Evolutionary conservation across 2,797 vertebrate genomes (phyloP).

Genomic region (Xenops minutus): DNA sequence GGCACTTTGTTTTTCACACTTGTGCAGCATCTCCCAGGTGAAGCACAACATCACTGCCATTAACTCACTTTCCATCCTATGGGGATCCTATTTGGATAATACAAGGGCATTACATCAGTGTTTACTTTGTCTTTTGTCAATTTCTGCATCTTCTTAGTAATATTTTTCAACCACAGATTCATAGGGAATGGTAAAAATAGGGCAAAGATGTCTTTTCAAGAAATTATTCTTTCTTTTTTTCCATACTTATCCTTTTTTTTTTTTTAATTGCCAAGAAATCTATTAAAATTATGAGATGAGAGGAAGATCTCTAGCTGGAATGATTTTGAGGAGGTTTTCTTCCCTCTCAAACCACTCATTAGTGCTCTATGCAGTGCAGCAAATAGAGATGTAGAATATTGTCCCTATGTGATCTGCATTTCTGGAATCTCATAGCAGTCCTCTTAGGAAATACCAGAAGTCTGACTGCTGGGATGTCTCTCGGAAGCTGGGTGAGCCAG

Average conservation of each 20-base stretch:
- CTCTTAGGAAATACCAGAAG: neutral
- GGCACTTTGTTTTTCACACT: neutral
- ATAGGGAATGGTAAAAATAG: neutral
- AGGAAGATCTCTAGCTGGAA: neutral
- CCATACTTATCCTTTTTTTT: neutral
- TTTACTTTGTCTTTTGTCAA: neutral
- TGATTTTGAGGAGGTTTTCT: neutral
- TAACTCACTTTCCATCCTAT: neutral
- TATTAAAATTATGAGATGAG: neutral
- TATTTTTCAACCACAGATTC: neutral
- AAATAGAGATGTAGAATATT: neutral
- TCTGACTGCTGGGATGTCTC: neutral
- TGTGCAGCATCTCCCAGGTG: neutral
- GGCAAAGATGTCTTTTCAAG: neutral
- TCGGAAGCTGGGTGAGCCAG: neutral
- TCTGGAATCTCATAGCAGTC: neutral
- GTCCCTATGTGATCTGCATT: neutral
- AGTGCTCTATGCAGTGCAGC: neutral
- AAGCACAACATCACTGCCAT: neutral
- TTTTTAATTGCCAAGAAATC: neutral
- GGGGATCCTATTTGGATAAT: neutral
- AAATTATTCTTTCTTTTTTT: neutral
- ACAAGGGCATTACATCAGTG: neutral
- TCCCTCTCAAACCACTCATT: neutral
- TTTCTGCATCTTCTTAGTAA: neutral